Percentiles rank a stretch among this genome's conserved stretches.
Evolutionary conservation across 1,140 invertebrate genomes (phyloP).

Genomic region (Dendrolimus kikuchii): DNA sequence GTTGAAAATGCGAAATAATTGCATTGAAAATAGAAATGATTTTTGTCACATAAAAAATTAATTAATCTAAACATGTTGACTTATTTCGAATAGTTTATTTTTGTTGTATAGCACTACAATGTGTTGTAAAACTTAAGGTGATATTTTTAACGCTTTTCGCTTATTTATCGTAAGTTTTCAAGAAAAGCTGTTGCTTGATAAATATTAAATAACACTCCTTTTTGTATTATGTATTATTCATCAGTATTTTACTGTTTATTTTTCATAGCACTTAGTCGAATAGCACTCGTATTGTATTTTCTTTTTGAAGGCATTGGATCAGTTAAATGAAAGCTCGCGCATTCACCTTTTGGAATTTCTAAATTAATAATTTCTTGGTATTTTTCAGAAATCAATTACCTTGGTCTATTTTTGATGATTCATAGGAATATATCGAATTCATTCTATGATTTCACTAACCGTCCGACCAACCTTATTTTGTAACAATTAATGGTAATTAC

Average conservation of each 20-base stretch:
- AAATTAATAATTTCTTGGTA: too few relatives aligned
- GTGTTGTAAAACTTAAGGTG: conserved; percentile 46
- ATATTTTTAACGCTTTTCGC: conserved; percentile 52
- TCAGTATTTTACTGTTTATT: conserved; percentile 40
- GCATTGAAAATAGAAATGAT: neutral
- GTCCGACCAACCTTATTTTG: too few relatives aligned
- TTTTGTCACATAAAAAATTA: neutral
- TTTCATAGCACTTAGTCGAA: conserved; percentile 12
- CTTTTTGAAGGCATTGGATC: neutral
- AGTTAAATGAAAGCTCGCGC: too few relatives aligned
- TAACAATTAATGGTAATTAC: too few relatives aligned
- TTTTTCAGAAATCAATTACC: too few relatives aligned
- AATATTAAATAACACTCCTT: conserved; percentile 5
- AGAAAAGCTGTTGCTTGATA: conserved; percentile 25
- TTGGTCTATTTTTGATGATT: too few relatives aligned
- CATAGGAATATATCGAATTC: too few relatives aligned
- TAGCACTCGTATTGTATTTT: conserved; percentile 5
- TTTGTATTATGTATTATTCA: conserved; percentile 26
- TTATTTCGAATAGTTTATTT: conserved; percentile 66
- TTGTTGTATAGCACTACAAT: conserved; percentile 46
- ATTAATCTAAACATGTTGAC: conserved; percentile 50
- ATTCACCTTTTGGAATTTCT: too few relatives aligned
- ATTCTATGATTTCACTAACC: too few relatives aligned
- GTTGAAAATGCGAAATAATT: neutral
- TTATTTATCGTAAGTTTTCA: conserved; percentile 13